These are phyloP conservation scores for Tachystola acroxantha DNA, from an alignment of 2,888 invertebrate genomes.

Conservation along the genomic window DNA sequence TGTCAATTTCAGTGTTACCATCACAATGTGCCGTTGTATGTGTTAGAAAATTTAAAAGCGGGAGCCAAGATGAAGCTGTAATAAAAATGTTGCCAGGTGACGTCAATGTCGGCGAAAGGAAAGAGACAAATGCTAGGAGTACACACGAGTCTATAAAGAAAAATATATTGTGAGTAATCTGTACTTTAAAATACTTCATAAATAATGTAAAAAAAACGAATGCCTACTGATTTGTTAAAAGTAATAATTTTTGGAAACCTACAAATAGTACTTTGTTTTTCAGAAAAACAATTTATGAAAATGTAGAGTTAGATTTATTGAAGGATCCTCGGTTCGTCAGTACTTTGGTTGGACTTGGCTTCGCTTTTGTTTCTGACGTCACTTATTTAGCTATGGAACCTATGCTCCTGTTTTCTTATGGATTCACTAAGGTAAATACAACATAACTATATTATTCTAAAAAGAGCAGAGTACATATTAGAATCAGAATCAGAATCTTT, in stretches of 20 bases:
- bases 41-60: conserved; percentile 33
- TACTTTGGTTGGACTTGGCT: conserved; percentile 75
- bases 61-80: conserved; percentile 47
- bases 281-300: conserved; percentile 64
- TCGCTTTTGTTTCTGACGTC: conserved; percentile 80
- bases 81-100: conserved; percentile 60
- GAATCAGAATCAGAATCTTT: too few relatives aligned
- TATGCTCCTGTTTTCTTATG: conserved; percentile 76
- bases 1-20: conserved; percentile 9
- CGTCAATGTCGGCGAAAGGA: conserved; percentile 37
- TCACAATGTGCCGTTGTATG: conserved; percentile 31
- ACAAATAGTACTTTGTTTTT: too few relatives aligned
- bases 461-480: too few relatives aligned
- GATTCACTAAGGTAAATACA: conserved; percentile 63
- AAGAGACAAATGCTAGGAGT: conserved; percentile 21
- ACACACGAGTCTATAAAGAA: conserved; percentile 57
- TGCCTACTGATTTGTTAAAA: too few relatives aligned
- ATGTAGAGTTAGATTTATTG: conserved; percentile 59
- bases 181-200: background rate
- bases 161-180: conserved; percentile 55
- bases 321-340: conserved; percentile 60
- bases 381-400: conserved; percentile 82
- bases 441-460: background rate
- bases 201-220: too few relatives aligned
- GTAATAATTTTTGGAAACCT: too few relatives aligned